These are phyloP conservation scores for Aphrocallistes beatrix DNA, from an alignment of 37 sponge, comb jelly and placozoan species.

Conservation along the genomic window DNA sequence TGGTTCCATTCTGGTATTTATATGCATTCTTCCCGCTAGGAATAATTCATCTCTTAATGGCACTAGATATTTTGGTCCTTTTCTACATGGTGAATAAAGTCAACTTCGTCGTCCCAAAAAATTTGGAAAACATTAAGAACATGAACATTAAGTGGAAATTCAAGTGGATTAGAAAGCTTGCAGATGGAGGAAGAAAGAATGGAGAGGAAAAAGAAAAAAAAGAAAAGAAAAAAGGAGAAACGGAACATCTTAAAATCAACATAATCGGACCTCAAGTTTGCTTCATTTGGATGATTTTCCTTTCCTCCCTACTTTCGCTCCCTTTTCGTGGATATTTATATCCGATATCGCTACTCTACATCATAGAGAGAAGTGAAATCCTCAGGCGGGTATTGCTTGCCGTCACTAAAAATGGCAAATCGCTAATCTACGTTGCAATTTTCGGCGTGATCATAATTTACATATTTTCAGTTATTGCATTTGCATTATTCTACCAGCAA, in stretches of 20 bases:
- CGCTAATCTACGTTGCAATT: conserved; percentile 55
- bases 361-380: conserved; percentile 57
- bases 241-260: neutral
- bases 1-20: conserved; percentile 23
- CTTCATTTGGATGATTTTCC: neutral
- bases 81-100: conserved; percentile 33
- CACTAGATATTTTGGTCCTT: conserved; percentile 21
- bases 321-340: conserved; percentile 61
- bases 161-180: no score
- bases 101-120: conserved; percentile 29
- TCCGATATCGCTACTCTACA: conserved; percentile 48
- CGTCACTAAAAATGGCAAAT: conserved; percentile 54
- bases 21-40: conserved; percentile 31
- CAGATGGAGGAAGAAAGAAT: no score
- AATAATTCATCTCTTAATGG: conserved; percentile 28
- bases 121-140: neutral
- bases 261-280: neutral
- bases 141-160: no score
- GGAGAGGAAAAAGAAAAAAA: neutral
- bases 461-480: conserved; percentile 63
- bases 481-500: conserved; percentile 36
- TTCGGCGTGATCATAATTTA: conserved; percentile 44
- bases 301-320: conserved; percentile 25
- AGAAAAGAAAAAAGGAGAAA: neutral
- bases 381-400: conserved; percentile 52